Evolutionary conservation across 2,888 invertebrate species (phyloP).

Genomic region (Argynnis bischoffii): DNA sequence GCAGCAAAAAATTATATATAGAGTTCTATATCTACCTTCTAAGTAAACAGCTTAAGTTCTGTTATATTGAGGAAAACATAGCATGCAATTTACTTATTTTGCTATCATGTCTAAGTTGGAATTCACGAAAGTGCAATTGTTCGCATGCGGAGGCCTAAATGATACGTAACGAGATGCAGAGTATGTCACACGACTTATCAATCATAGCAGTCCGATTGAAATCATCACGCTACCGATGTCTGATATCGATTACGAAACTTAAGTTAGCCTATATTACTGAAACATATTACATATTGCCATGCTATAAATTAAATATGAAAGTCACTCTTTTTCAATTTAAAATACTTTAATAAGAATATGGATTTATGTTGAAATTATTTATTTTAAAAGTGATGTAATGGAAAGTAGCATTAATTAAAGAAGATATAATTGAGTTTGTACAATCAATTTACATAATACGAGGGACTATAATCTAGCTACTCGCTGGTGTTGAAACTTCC

Average conservation of each 20-base stretch:
- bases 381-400: background rate
- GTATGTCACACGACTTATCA: constrained; percentile 71
- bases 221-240: constrained; percentile 46
- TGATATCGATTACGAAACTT: constrained; percentile 44
- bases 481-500: constrained; percentile 68
- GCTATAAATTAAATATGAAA: too few relatives aligned
- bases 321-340: too few relatives aligned
- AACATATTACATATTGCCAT: too few relatives aligned
- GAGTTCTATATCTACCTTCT: background rate
- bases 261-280: constrained; percentile 39
- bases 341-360: too few relatives aligned
- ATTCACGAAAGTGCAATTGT: constrained; percentile 12
- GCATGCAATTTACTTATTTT: background rate
- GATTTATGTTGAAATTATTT: background rate
- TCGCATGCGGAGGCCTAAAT: constrained; percentile 36
- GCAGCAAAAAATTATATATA: background rate
- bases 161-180: constrained; percentile 54
- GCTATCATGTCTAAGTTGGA: background rate
- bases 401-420: background rate
- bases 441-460: constrained; percentile 62
- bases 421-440: constrained; percentile 21
- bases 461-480: constrained; percentile 57
- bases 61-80: background rate
- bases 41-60: background rate
- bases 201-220: constrained; percentile 55